These are phyloP conservation scores for Lagria hirta DNA, from an alignment of 2,888 invertebrate genomes.

Conservation along the genomic window DNA sequence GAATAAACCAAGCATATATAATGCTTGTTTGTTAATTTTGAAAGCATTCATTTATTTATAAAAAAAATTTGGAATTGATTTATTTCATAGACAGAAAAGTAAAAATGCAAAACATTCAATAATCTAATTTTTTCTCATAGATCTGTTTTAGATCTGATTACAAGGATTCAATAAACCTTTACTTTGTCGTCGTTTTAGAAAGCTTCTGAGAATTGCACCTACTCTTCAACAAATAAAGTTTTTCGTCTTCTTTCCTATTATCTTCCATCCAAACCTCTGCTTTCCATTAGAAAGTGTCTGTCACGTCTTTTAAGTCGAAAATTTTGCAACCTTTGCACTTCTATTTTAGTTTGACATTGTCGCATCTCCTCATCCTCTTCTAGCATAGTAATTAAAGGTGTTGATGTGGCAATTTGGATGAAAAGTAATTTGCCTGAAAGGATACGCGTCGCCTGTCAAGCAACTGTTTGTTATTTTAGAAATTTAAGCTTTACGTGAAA, in stretches of 20 bases:
- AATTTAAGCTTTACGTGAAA: constrained; percentile 13
- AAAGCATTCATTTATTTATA: too few relatives aligned
- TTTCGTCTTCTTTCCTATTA: constrained; percentile 27
- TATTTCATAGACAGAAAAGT: too few relatives aligned
- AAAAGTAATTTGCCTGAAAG: constrained; percentile 28
- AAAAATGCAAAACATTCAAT: too few relatives aligned
- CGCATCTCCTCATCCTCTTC: constrained; percentile 22
- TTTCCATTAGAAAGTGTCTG: constrained; percentile 23
- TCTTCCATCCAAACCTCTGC: constrained; percentile 22
- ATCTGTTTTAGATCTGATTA: too few relatives aligned
- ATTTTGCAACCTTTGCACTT: constrained; percentile 15
- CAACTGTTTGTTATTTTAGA: constrained; percentile 19
- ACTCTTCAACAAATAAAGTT: constrained; percentile 24
- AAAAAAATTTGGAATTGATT: too few relatives aligned
- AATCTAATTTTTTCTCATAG: too few relatives aligned
- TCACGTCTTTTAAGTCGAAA: constrained; percentile 19
- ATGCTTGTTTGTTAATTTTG: too few relatives aligned
- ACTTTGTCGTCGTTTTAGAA: too few relatives aligned
- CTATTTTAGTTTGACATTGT: constrained; percentile 20
- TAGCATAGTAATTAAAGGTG: constrained; percentile 27
- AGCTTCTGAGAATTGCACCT: constrained; percentile 21
- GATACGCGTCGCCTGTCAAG: constrained; percentile 18
- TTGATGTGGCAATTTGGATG: constrained; percentile 23
- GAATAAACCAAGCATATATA: too few relatives aligned
- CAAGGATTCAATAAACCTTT: too few relatives aligned